These are phyloP conservation scores for Acanthosepion lycidas DNA, from an alignment of 2,888 invertebrate species.

Conservation along the genomic window DNA sequence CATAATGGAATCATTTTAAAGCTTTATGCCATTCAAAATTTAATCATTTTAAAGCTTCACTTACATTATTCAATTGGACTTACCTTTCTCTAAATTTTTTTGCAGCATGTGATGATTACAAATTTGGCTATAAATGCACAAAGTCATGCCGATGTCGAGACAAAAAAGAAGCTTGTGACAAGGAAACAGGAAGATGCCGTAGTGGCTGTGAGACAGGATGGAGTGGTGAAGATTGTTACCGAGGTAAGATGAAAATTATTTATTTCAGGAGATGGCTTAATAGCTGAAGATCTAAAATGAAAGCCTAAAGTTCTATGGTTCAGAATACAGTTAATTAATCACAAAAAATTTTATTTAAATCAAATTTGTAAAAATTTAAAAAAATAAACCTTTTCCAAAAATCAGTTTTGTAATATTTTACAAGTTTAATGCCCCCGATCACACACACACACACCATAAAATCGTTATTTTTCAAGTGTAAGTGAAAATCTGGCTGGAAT, in stretches of 20 bases:
- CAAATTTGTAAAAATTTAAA: neutral
- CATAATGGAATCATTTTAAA: too few species aligned
- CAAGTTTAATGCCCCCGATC: neutral
- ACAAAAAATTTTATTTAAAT: neutral
- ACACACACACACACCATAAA: too few species aligned
- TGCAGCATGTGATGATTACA: constrained; percentile 38
- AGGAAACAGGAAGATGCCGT: constrained; percentile 33
- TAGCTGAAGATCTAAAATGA: neutral
- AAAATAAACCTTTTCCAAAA: neutral
- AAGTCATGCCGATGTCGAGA: constrained; percentile 42
- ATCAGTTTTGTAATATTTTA: neutral
- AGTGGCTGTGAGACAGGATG: constrained; percentile 25
- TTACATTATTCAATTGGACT: neutral
- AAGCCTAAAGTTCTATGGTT: neutral
- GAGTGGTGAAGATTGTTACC: constrained; percentile 23
- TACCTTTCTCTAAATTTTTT: neutral
- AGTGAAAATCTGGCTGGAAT: too few species aligned
- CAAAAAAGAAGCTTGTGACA: constrained; percentile 39
- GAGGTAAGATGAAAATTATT: neutral
- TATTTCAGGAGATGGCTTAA: neutral
- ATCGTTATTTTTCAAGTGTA: too few species aligned
- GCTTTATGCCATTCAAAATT: neutral
- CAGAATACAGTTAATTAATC: neutral
- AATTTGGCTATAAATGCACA: constrained; percentile 14
- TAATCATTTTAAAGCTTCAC: neutral